Evolutionary conservation across 1,140 invertebrate species (phyloP), one percentile per base, ranked within the genome.

Genomic region (Meloidogyne hapla): DNA sequence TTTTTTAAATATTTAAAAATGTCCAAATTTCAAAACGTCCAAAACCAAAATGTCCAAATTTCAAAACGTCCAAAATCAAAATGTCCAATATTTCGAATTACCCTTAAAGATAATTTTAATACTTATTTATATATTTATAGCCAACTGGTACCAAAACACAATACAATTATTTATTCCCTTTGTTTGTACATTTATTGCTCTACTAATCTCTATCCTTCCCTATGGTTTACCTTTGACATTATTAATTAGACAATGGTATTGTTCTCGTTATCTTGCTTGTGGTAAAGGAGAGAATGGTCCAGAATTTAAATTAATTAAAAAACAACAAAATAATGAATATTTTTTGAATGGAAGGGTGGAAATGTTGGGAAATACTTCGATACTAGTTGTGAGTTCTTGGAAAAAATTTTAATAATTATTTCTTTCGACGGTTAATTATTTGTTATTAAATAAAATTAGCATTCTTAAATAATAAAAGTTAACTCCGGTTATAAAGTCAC

Each of bases 51-150:
- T 8, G 33, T 4, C 18, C 82, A 25, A 67, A 83, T 12, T 77
- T 73, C 12, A 76, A 73, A 38, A 65, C 84, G 38, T 77, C 82
- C 23, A 80, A 82, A 73, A 83, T 78, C 72, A 78, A 66, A 63
- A 63, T 6, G 4, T 25, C 9, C 9, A 63, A 13, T 15, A 21
- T 6, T 70, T 13, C 66, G n/a, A n/a, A 15, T 28, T 28, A 72
- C 23, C 38, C 5, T 77, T 40, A 56, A 25, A 6, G 56, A n/a
- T 13, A 13, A 3, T 28, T 75, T 9, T 65, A 42, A 26, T 28
- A 21, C 1, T 15, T 18, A 77, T n/a, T 42, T 40, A 33, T 33
- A 8, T 33, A 5, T 33, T 33, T 33, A 1, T 33, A 33, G 33
- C 33, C 33, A 33, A 1, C 33, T 33, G 33, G 33, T 33, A 33